Base-by-base conservation (phyloP, 2,113 vertebrate species). In the Sialia sialis region DNA sequence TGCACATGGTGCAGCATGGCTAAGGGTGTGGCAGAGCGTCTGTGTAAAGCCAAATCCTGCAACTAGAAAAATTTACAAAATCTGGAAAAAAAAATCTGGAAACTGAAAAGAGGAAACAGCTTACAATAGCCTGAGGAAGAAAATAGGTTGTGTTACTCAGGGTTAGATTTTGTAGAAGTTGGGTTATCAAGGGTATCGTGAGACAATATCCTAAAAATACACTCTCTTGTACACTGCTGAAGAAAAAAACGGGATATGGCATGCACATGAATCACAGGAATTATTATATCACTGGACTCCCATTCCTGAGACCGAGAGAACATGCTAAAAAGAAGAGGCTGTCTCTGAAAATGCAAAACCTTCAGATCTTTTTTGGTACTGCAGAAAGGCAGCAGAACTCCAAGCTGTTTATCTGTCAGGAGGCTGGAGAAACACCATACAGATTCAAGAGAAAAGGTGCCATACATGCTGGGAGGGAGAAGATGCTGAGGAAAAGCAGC, bases 291-390 rank as follows among this genome's bases (percentile, higher is more conserved):
- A 43, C 60, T 92, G 83, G 80, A 44, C 64, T 89, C 18, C 29
- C 30, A 23, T 77, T 93, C 36, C 0, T 0, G 72, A 90, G 43
- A 72, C 64, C 2, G 10, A 63, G 52, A 68, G 63, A 92, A 54
- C 55, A 52, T 0, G 0, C 77, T 87, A 32, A 84, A 94, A 92
- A 90, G 72, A 84, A 84, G 89, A 54, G 41, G 16, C 7, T 82
- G 49, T 75, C 93, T 96, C 85, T 94, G 84, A 94, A 92, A 91
- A 77, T 44, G 34, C 43, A 64, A 41, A 56, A 38, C 30, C 73
- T 84, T 94, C 49, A 75, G 73, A 87, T 90, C 39, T 73, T 62
- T 93, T 94, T 60, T 75, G 25, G 52, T 51, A 29, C 36, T 74
- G 74, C 74, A 64, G 64, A 84, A 94, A 87, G 52, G 60, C 84